phyloP scores from a whole-genome alignment of 2,888 invertebrate genomes.

The Hybos culiciformis region DNA sequence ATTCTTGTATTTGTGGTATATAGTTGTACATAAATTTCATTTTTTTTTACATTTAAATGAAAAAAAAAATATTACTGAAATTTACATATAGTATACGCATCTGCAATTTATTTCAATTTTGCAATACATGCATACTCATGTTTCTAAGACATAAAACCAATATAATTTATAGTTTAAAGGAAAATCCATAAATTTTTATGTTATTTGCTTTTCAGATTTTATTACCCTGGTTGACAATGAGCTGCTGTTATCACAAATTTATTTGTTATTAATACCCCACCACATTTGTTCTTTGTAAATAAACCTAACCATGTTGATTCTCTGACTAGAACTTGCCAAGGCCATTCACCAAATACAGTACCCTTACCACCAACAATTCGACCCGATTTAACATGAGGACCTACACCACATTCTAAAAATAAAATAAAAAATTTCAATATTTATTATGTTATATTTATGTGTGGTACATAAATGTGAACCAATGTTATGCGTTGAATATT shows the following conservation, averaged over 20 bases:
- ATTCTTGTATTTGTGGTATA: too few relatives aligned
- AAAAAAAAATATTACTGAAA: too few relatives aligned
- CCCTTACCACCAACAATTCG: slow-evolving; percentile 84
- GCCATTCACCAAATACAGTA: slow-evolving; percentile 75
- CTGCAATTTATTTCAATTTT: too few relatives aligned
- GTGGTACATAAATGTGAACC: too few relatives aligned
- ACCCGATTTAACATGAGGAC: slow-evolving; percentile 63
- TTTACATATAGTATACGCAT: too few relatives aligned
- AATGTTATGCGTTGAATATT: too few relatives aligned
- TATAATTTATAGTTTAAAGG: background rate
- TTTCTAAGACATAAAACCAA: too few relatives aligned
- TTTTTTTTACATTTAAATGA: too few relatives aligned
- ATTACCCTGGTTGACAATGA: slow-evolving; percentile 85
- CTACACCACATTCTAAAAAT: slow-evolving; percentile 75
- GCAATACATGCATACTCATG: too few relatives aligned
- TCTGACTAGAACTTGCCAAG: slow-evolving; percentile 84
- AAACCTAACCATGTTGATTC: slow-evolving; percentile 89
- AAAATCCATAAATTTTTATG: background rate
- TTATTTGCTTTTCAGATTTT: background rate
- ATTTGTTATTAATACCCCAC: slow-evolving; percentile 80
- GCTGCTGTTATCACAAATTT: slow-evolving; percentile 84
- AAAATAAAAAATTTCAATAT: too few relatives aligned
- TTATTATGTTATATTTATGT: too few relatives aligned
- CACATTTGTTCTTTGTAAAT: slow-evolving; percentile 90
- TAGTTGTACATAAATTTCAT: too few relatives aligned